phyloP scores from a whole-genome alignment of 30 jellyfish, hydroid and myxozoan genomes.

The Chironex yamaguchii region DNA sequence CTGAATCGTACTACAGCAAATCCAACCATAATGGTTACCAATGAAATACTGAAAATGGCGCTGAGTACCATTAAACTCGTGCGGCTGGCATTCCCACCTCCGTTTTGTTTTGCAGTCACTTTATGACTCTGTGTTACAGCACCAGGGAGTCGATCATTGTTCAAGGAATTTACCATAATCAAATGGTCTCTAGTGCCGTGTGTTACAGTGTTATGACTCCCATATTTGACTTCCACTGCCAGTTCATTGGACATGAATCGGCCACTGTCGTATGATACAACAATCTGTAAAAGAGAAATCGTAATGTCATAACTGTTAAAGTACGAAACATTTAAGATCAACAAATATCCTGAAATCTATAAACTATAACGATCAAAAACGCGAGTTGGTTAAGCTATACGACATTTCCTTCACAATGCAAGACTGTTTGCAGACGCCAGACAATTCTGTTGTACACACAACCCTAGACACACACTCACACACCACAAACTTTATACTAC shows the following conservation, averaged over 20 bases:
- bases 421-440: no score
- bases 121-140: conserved; percentile 8
- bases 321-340: no score
- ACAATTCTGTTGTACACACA: no score
- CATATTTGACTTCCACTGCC: conserved; percentile 21
- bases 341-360: no score
- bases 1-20: conserved; percentile 24
- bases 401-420: no score
- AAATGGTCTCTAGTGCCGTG: background rate
- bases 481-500: no score
- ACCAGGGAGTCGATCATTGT: conserved; percentile 12
- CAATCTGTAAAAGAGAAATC: conserved; percentile 29
- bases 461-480: no score
- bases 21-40: conserved; percentile 52
- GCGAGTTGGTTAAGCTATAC: no score
- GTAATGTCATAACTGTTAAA: no score
- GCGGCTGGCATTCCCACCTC: background rate
- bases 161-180: background rate
- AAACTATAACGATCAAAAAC: no score
- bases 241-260: conserved; percentile 65
- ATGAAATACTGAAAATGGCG: conserved; percentile 27
- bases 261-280: conserved; percentile 67
- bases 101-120: background rate
- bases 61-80: conserved; percentile 23
- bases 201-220: background rate